phyloP scores from a whole-genome alignment of 2,113 vertebrate genomes.

The Paratilapia polleni region DNA sequence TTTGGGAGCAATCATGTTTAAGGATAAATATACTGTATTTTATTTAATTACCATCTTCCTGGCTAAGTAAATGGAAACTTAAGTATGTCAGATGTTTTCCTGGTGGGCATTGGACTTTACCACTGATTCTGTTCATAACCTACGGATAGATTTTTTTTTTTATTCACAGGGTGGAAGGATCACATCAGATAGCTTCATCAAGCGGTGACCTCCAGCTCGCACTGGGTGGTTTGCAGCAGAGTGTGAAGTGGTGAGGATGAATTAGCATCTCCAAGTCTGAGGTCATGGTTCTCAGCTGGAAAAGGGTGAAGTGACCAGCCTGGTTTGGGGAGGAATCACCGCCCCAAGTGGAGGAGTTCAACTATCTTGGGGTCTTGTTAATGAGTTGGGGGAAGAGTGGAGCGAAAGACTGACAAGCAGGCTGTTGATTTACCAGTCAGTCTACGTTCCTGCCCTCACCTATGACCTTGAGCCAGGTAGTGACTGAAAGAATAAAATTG shows the following conservation, averaged over 20 bases:
- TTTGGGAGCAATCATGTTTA: fast-evolving
- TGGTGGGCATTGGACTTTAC: neutral
- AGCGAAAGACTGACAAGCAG: neutral
- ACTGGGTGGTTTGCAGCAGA: neutral
- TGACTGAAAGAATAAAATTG: neutral
- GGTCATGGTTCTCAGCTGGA: too few relatives aligned
- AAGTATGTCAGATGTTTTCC: neutral
- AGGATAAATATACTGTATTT: neutral
- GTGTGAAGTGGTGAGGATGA: fast-evolving
- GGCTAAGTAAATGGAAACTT: neutral
- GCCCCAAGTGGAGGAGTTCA: neutral
- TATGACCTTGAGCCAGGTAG: neutral
- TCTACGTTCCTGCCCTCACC: neutral
- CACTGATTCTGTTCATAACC: too few relatives aligned
- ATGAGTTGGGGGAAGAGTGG: neutral
- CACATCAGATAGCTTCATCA: neutral
- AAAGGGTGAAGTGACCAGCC: neutral
- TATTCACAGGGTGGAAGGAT: neutral
- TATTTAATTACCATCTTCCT: neutral
- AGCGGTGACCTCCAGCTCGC: neutral
- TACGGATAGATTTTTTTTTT: too few relatives aligned
- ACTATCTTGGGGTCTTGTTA: neutral
- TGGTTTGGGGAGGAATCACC: neutral
- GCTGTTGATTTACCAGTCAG: neutral
- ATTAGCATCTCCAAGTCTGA: neutral